Percentiles rank a stretch among this genome's conserved stretches.
phyloP scores from a whole-genome alignment of 2,888 invertebrate species.

The Pocota personata region DNA sequence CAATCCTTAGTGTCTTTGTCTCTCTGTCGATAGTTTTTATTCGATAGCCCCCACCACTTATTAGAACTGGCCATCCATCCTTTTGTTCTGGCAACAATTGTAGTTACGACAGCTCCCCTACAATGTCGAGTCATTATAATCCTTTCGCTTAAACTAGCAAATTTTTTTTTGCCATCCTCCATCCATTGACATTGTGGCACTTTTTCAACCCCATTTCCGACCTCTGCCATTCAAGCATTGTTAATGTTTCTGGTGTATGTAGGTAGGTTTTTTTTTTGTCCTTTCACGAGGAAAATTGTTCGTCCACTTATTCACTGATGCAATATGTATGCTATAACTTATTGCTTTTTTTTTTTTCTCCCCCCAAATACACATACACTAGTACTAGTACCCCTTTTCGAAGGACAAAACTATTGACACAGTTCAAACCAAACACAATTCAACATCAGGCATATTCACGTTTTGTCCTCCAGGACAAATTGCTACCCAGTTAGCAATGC shows the following conservation, averaged over 20 bases:
- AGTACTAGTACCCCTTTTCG: background rate
- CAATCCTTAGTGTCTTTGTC: too few species aligned
- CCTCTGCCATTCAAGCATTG: background rate
- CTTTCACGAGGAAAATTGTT: conserved; percentile 1
- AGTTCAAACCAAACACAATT: conserved; percentile 47
- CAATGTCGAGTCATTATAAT: background rate
- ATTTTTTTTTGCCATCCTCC: background rate
- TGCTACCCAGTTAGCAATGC: conserved; percentile 47
- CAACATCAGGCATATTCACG: conserved; percentile 2
- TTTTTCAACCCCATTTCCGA: background rate
- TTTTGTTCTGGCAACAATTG: background rate
- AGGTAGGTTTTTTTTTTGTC: background rate
- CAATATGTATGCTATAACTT: background rate
- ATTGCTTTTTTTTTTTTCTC: background rate
- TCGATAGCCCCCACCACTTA: too few species aligned
- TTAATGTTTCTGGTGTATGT: background rate
- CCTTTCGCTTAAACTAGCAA: background rate
- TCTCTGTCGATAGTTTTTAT: too few species aligned
- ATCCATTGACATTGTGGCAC: background rate
- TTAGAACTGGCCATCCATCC: too few species aligned
- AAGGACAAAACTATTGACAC: conserved; percentile 62
- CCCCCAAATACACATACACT: background rate
- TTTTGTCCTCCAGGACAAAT: conserved; percentile 54
- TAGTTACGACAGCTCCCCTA: background rate
- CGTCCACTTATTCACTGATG: conserved; percentile 5